Conservation (phyloP, 2,888 invertebrate genomes). For the Aricia artaxerxes region DNA sequence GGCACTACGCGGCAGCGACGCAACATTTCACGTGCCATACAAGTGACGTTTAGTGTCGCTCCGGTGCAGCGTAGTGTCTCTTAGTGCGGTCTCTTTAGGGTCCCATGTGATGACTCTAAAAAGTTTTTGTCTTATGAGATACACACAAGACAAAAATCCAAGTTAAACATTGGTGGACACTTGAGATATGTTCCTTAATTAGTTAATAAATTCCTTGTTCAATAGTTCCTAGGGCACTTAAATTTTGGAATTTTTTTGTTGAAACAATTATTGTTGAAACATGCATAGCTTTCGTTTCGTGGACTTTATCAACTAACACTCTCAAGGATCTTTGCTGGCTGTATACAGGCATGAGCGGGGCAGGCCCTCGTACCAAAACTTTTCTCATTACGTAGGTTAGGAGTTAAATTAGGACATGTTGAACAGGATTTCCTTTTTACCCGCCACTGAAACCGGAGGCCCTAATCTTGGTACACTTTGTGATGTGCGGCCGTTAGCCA, state of each 20-base stretch:
- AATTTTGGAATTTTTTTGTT: no score
- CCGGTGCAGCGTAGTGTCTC: no score
- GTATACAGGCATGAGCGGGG: neutral
- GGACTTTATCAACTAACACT: neutral
- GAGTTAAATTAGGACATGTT: neutral
- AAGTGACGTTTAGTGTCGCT: no score
- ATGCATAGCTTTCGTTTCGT: neutral
- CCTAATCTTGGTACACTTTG: neutral
- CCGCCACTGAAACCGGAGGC: neutral
- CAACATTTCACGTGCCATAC: no score
- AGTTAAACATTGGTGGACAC: no score
- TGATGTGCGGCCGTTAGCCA: neutral
- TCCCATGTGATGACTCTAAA: no score
- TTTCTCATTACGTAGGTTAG: neutral
- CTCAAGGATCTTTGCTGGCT: neutral
- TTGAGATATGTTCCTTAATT: neutral
- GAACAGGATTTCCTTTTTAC: neutral
- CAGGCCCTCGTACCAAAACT: slow-evolving; percentile 13
- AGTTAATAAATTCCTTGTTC: neutral
- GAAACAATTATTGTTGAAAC: neutral
- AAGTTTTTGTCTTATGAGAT: no score
- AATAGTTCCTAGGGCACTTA: no score
- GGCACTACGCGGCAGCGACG: no score
- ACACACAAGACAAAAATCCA: no score
- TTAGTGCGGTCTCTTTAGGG: no score